These are phyloP conservation scores for Magallana ariakensis DNA, from an alignment of 1,140 invertebrate species.

Conservation along the genomic window DNA sequence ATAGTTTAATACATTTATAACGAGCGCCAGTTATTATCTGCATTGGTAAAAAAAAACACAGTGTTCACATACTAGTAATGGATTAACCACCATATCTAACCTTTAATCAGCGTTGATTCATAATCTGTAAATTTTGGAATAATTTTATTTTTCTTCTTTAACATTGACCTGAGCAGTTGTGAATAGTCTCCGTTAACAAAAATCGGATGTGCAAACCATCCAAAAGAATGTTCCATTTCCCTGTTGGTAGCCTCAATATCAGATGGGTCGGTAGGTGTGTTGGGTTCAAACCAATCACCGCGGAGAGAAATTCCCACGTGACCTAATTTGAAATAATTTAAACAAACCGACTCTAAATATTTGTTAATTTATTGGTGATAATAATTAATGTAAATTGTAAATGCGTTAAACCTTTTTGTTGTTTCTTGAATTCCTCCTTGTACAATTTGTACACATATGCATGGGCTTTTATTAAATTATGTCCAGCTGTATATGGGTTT, in stretches of 20 bases:
- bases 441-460: slow-evolving; percentile 68
- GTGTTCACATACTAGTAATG: no score
- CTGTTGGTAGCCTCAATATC: slow-evolving; percentile 69
- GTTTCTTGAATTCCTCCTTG: slow-evolving; percentile 60
- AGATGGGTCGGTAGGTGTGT: slow-evolving; percentile 52
- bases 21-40: no score
- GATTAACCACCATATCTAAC: slow-evolving; percentile 40
- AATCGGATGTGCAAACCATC: slow-evolving; percentile 78
- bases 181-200: slow-evolving; percentile 77
- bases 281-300: slow-evolving; percentile 60
- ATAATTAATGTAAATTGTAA: no score
- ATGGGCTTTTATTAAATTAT: slow-evolving; percentile 75
- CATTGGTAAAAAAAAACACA: no score
- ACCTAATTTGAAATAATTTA: slow-evolving; percentile 58
- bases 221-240: slow-evolving; percentile 71
- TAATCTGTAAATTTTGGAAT: slow-evolving; percentile 63
- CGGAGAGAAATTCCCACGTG: slow-evolving; percentile 68
- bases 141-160: slow-evolving; percentile 69
- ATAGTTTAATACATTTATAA: no score
- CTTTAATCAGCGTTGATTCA: slow-evolving; percentile 61
- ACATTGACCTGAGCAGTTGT: slow-evolving; percentile 69
- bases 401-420: slow-evolving; percentile 65
- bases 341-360: no score
- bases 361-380: no score
- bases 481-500: slow-evolving; percentile 66